Base-by-base conservation (phyloP, 1,140 invertebrate genomes). In the Drosophila eugracilis region DNA sequence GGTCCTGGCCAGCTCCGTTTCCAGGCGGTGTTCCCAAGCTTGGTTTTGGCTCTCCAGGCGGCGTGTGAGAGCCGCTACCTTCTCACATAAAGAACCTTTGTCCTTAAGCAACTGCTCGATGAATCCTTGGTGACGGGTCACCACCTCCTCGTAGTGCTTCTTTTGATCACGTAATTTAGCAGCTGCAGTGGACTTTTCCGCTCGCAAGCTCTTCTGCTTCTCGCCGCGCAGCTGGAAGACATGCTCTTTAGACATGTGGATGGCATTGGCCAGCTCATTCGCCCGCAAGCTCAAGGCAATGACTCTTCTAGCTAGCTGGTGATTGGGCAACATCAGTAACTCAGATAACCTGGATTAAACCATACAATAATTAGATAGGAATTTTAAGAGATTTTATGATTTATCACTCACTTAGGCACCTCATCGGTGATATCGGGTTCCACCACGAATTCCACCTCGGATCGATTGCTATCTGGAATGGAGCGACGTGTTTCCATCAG, bases 21-120 rank as follows among this genome's bases (percentile, higher is more conserved):
- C 90, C 62, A 96, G 93, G 54, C 94, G 93, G 28, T 95, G 94
- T 19, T 95, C 93, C 36, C 94, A 89, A 3, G 93, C 93, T 37
- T 91, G 90, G 50, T 91, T 92, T 93, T 94, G 58, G 93, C 81
- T 77, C 86, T 93, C 66, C 39, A 91, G 48, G 14, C 91, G 86
- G 90, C 94, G 32, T 91, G 92, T 73, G 92, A 95, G 81, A 1
- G 92, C 92, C 37, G 95, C 94, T 48, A 94, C 95, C 88, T 95
- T 95, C 48, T 95, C 94, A 52, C 93, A 94, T 12, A 95, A 86
- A 0, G 92, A 90, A 26, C 93, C 94, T 75, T 96, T 96, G 67
- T 96, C 95, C 7, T 92, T 92, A 2, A 95, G 93, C 32, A 95
- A 74, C 89, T 93, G 94, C 69, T 95, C 94, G 9, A 96, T 95